phyloP scores from a whole-genome alignment of 2,113 vertebrate species.

The Cyprinodon brontotheroides region DNA sequence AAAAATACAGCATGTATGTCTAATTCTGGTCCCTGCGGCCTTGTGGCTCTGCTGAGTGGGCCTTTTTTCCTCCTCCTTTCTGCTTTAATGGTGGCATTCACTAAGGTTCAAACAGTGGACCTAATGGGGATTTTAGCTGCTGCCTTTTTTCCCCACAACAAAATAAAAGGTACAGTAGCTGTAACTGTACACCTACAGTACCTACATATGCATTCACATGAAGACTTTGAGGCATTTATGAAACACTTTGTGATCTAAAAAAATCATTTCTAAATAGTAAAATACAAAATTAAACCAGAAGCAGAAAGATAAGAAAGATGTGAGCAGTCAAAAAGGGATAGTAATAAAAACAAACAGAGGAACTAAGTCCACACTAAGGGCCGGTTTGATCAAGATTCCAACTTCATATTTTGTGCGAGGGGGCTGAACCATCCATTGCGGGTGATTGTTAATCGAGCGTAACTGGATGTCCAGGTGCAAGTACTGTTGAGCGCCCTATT shows the following conservation, averaged over 20 bases:
- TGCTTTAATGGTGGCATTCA: constrained; percentile 63
- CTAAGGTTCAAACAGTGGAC: constrained; percentile 52
- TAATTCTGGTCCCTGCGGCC: constrained; percentile 59
- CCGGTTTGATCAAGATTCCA: no score
- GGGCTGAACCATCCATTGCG: no score
- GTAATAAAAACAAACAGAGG: background rate
- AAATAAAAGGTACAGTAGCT: constrained; percentile 29
- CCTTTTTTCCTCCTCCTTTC: constrained; percentile 29
- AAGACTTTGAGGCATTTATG: no score
- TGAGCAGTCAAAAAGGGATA: background rate
- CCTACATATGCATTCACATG: no score
- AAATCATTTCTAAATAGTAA: background rate
- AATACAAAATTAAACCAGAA: background rate
- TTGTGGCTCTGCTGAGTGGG: constrained; percentile 62
- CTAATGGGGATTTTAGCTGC: constrained; percentile 49
- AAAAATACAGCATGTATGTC: constrained; percentile 57
- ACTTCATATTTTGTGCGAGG: no score
- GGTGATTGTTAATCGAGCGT: no score
- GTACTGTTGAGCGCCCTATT: no score
- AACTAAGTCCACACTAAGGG: no score
- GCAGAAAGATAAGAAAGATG: background rate
- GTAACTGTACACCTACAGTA: constrained; percentile 22
- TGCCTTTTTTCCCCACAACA: constrained; percentile 31
- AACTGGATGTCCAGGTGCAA: no score
- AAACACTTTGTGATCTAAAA: no score